Base-by-base conservation (phyloP, 1,140 invertebrate genomes). In the Acyrthosiphon pisum region DNA sequence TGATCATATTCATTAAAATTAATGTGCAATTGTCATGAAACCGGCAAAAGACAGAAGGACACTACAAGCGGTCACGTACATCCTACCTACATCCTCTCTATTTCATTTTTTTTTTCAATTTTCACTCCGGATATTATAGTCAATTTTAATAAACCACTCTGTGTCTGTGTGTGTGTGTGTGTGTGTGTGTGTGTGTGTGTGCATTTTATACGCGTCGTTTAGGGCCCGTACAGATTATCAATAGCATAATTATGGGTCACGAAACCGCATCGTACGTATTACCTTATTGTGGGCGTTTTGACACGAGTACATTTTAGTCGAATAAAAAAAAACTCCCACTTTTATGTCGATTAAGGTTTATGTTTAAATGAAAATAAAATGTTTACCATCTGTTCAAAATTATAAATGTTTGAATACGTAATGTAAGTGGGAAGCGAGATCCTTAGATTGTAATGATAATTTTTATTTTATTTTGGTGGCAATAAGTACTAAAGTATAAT, bases 1-100 rank as follows among this genome's bases (percentile, higher is more conserved):
- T n/a, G 41, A 92, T 83, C n/a, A 30, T 86, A 93, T 93, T 93
- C 91, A 86, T 93, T 93, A 93, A 93, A 93, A 93, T 86, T 93
- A 84, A 93, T 84, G 91, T 84, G 76, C 91, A 86, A 86, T 56
- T 41, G 91, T 93, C 91, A 53, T 53, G 81, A 53, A 41, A 84
- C 90, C 30, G 20, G 90, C 90, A 20, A 92, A 83, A 90, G 89
- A 68, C 89, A 68, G 89, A 44, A 68, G 56, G 53, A 90, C 89
- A 44, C 46, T 26, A 30, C 81, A 2, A 44, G 20, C 35, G 48
- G 81, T 93, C 91, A 93, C 91, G 91, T 93, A 93, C 81, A 93
- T 92, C 91, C 91, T 81, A 81, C 91, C 91, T 81, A 81, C 90
- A 83, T 84, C 91, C 76, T 93, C 81, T 37, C 30, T 90, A 90